Percentiles rank a stretch among this genome's conserved stretches.
Evolutionary conservation across 2,113 vertebrate genomes (phyloP).

Genomic region (Pandion haliaetus): DNA sequence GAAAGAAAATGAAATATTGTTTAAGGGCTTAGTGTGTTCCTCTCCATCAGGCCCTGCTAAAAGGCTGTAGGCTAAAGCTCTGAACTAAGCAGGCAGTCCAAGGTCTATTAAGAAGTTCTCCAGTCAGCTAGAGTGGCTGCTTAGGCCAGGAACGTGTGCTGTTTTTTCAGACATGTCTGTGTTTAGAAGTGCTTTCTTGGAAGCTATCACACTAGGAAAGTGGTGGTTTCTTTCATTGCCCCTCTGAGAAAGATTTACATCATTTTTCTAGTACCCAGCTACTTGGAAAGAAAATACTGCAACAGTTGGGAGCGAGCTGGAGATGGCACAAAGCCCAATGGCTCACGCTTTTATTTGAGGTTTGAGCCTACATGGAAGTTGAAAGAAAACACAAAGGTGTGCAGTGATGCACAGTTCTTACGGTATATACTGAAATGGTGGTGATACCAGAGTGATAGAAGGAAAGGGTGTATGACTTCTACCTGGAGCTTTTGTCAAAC

Average conservation of each 20-base stretch:
- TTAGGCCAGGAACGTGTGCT: background rate
- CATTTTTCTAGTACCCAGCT: background rate
- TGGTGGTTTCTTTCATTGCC: background rate
- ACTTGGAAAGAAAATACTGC: background rate
- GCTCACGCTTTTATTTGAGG: background rate
- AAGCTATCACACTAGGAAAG: background rate
- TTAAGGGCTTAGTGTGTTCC: background rate
- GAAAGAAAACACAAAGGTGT: background rate
- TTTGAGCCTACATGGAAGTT: background rate
- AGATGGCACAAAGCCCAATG: background rate
- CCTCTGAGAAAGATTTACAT: background rate
- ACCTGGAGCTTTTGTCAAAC: background rate
- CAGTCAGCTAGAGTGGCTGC: background rate
- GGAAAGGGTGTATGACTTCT: background rate
- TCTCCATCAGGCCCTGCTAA: background rate
- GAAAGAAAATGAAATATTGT: background rate
- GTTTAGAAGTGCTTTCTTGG: background rate
- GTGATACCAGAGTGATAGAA: background rate
- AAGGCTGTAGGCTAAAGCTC: background rate
- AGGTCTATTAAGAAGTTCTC: background rate
- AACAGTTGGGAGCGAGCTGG: background rate
- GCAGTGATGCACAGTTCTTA: background rate
- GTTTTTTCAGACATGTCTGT: background rate
- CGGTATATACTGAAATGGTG: background rate
- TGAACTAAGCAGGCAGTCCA: background rate